Base-by-base conservation (phyloP, 2,888 invertebrate genomes). In the Colletes collaris region DNA sequence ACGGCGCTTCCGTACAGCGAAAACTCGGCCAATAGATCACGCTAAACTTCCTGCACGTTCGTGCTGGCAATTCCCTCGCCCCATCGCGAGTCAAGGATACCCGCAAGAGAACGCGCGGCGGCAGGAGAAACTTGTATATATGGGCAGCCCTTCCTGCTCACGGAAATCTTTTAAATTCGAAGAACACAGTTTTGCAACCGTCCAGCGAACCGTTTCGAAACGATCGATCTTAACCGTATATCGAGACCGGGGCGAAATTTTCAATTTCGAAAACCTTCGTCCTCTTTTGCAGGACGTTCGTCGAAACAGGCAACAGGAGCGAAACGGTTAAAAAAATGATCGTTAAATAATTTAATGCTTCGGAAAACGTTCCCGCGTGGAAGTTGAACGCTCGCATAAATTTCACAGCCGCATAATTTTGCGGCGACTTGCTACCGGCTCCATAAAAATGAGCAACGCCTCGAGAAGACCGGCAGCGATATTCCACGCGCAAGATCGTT, bases 11-110 rank as follows among this genome's bases (percentile, higher is more conserved):
- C 81, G 67, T 66, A 46, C 56, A 81, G 75, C 75, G 81, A 84
- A 85, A 86, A 85, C 85, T 86, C 84, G 52, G 70, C 79, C 86
- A 67, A 86, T 86, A 86, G 86, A 86, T 86, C 86, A 86, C 86
- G 65, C 76, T 76, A 82, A 86, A 86, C 84, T 86, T 86, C 79
- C 86, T 74, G 81, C 86, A 79, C 85, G 86, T 86, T 82, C 79
- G 75, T 76, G 72, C 78, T 58, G 56, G 86, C 83, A 80, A 85
- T 85, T 82, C 79, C 81, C 76, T 78, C 71, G 53, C 65, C 72
- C 71, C 74, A 27, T 58, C 64, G 35, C 53, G 80, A 76, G 63
- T 72, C 80, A 76, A 58, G 77, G 69, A 73, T 81, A 70, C 56
- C 81, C 83, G 69, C 75, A 64, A 56, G 81, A 75, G 81, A 59